Evolutionary conservation across 2,888 invertebrate species (phyloP).

Genomic region (Coecobrya sp.): DNA sequence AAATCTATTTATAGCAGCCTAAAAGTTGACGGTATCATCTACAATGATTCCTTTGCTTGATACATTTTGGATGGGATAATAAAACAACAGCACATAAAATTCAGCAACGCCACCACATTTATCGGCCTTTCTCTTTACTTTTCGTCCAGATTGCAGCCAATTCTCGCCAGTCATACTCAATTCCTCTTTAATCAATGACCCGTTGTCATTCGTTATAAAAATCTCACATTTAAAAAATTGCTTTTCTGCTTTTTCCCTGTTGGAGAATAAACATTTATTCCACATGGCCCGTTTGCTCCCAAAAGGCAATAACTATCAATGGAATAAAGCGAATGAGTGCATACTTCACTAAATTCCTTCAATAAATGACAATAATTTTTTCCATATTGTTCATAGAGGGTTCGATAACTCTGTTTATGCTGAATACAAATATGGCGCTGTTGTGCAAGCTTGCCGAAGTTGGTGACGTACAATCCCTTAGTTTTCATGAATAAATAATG

Average conservation of each 20-base stretch:
- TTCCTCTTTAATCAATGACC: conserved; percentile 56
- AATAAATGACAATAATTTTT: conserved; percentile 20
- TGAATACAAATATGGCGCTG: not conserved
- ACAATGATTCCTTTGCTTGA: not conserved
- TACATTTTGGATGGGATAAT: conserved; percentile 15
- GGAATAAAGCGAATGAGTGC: not conserved
- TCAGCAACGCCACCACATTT: conserved; percentile 15
- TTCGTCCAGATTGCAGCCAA: conserved; percentile 20
- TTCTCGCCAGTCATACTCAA: conserved; percentile 23
- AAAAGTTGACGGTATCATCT: not conserved
- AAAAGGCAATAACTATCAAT: not conserved
- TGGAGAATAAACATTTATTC: conserved; percentile 25
- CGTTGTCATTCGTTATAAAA: conserved; percentile 36
- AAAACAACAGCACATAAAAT: conserved; percentile 29
- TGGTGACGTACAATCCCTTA: conserved; percentile 32
- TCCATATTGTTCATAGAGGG: not conserved
- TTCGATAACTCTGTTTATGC: not conserved
- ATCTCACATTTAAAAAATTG: conserved; percentile 37
- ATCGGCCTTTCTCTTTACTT: not conserved
- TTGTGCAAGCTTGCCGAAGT: not conserved
- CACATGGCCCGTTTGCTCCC: not conserved
- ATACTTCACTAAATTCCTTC: not conserved
- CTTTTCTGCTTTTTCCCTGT: conserved; percentile 6
- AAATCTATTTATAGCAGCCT: conserved; percentile 4
- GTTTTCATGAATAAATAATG: conserved; percentile 67